These are phyloP conservation scores for Mesoligia furuncula DNA, from an alignment of 2,888 invertebrate genomes.

Conservation along the genomic window DNA sequence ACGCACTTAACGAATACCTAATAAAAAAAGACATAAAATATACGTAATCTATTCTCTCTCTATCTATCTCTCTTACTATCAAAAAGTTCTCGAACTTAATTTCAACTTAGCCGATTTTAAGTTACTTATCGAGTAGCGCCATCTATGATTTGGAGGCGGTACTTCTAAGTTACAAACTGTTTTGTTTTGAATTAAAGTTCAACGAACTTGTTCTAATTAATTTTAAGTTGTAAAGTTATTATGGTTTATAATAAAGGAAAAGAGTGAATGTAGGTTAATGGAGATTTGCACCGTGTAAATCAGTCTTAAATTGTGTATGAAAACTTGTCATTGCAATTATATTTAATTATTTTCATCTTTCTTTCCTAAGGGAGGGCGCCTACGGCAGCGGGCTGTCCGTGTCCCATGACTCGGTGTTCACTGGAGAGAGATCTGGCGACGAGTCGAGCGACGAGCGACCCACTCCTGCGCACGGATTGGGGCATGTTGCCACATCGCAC, in stretches of 20 bases:
- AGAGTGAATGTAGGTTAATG: background rate
- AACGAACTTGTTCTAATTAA: slow-evolving; percentile 6
- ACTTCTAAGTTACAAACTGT: slow-evolving; percentile 25
- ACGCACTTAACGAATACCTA: too few species aligned
- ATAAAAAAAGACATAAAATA: too few species aligned
- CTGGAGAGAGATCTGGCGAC: slow-evolving; percentile 93
- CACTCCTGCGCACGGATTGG: slow-evolving; percentile 78
- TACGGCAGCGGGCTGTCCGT: slow-evolving; percentile 93
- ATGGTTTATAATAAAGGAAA: background rate
- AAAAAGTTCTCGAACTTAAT: background rate
- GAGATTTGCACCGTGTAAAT: background rate
- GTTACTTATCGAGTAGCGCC: slow-evolving; percentile 45
- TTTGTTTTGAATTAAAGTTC: slow-evolving; percentile 17
- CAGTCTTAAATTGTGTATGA: background rate
- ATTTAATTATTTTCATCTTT: background rate
- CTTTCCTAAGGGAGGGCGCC: slow-evolving; percentile 83
- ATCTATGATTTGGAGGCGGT: slow-evolving; percentile 44
- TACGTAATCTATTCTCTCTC: too few species aligned
- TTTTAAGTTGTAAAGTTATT: background rate
- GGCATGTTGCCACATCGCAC: slow-evolving; percentile 80
- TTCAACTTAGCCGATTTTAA: background rate
- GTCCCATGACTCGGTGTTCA: slow-evolving; percentile 97
- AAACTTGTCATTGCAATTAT: background rate
- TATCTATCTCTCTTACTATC: background rate
- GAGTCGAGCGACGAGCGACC: slow-evolving; percentile 87